Evolutionary conservation across 2,113 vertebrate genomes (phyloP).

Genomic region (Melierax canorus): DNA sequence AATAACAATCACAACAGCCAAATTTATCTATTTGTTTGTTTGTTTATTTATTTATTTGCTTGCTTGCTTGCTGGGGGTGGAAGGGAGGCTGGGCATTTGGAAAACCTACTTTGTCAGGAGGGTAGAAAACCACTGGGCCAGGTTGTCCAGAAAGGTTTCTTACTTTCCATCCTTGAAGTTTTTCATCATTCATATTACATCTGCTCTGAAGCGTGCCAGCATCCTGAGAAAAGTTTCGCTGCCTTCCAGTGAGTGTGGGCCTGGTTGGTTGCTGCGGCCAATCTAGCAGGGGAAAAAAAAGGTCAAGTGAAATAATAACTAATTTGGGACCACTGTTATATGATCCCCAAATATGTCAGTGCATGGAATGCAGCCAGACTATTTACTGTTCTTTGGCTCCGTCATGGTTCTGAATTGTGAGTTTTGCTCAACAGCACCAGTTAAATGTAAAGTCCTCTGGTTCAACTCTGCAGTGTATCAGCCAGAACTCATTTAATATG

Average conservation of each 20-base stretch:
- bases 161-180: not conserved
- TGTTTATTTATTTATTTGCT: accelerated
- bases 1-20: not conserved
- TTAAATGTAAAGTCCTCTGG: not conserved
- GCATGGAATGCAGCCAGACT: not conserved
- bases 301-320: not conserved
- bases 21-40: accelerated
- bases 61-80: accelerated
- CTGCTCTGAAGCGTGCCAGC: not conserved
- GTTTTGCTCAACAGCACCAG: not conserved
- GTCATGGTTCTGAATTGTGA: not conserved
- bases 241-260: not conserved
- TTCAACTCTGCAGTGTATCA: not conserved
- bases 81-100: not conserved
- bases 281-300: not conserved
- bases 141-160: not conserved
- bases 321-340: not conserved
- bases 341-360: not conserved
- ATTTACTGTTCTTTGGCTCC: not conserved
- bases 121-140: not conserved
- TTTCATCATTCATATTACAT: not conserved
- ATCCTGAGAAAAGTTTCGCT: not conserved
- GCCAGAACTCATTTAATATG: not conserved
- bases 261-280: not conserved
- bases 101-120: not conserved